Evolutionary conservation across 1,140 invertebrate genomes (phyloP), one percentile per base, ranked within the genome.

Genomic region (Zaprionus capensis): DNA sequence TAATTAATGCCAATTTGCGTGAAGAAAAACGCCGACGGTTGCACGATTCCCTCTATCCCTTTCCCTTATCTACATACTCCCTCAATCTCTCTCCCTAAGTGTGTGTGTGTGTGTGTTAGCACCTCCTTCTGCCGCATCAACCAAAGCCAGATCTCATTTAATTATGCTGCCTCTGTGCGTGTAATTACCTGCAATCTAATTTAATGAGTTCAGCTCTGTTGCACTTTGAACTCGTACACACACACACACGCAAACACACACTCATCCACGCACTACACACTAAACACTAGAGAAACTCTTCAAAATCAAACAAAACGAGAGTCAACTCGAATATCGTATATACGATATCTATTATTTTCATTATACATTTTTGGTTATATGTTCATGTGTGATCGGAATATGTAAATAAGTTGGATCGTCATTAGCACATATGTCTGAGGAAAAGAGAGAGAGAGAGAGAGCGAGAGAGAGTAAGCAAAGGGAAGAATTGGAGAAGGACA

Each of bases 1-100:
- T 81, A 83, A 88, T 88, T 88, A 79, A 82, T 59, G n/a, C 36
- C 15, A 69, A 72, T 64, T 76, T 81, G 71, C 72, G 34, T 38
- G 24, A 44, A 55, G 63, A 34, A 61, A 22, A 24, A 49, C 9
- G 28, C 55, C 44, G 59, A 28, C 24, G 53, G 36, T 17, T 55
- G 22, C 22, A 2, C n/a, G 26, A 11, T 22, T 24, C 24, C 34
- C 28, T 41, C 5, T 57, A n/a, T 55, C 28, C 9, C 15, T 28
- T 9, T 41, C 34, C 38, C n/a, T 49, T 7, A 36, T 44, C 24
- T 55, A 31, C 28, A 31, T 7, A 31, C 28, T 41, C 22, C 38
- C n/a, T 49, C 7, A 36, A 31, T 34, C 31, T 34, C 31, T 34
- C 31, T 31, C 9, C 11, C n/a, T 51, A n/a, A n/a, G 17, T 20